Evolutionary conservation across 2,797 vertebrate species (phyloP).

Genomic region (Oreochromis mossambicus): DNA sequence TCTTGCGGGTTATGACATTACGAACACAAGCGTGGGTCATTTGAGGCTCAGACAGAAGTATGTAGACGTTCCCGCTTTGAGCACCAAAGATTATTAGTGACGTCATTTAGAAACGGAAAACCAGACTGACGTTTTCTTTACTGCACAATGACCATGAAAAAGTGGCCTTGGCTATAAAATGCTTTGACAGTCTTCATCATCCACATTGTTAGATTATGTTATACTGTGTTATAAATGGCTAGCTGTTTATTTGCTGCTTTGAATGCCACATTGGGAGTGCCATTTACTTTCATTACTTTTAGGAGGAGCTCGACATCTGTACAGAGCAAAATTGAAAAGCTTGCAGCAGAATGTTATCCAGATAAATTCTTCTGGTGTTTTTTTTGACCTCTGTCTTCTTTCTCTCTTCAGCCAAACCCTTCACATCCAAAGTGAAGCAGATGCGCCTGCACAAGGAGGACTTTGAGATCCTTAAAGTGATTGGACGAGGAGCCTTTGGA

Average conservation of each 20-base stretch:
- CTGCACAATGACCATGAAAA: not conserved
- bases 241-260: not conserved
- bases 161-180: not conserved
- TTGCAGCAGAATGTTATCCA: not conserved
- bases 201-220: not conserved
- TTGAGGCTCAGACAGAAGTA: not conserved
- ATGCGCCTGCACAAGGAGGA: conserved; percentile 97
- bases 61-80: not conserved
- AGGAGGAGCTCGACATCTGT: accelerated
- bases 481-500: conserved; percentile 96
- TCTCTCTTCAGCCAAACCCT: conserved; percentile 87
- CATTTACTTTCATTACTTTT: not conserved
- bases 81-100: not conserved
- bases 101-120: not conserved
- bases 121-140: not conserved
- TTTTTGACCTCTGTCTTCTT: not conserved
- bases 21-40: not conserved
- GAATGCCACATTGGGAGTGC: not conserved
- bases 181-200: not conserved
- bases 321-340: not conserved
- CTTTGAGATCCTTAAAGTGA: conserved; percentile 98
- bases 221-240: not conserved
- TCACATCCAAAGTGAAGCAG: conserved; percentile 95
- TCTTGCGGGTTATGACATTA: not conserved
- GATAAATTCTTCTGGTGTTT: not conserved